These are phyloP conservation scores for Myiozetetes cayanensis DNA, from an alignment of 2,113 vertebrate species.

Conservation along the genomic window DNA sequence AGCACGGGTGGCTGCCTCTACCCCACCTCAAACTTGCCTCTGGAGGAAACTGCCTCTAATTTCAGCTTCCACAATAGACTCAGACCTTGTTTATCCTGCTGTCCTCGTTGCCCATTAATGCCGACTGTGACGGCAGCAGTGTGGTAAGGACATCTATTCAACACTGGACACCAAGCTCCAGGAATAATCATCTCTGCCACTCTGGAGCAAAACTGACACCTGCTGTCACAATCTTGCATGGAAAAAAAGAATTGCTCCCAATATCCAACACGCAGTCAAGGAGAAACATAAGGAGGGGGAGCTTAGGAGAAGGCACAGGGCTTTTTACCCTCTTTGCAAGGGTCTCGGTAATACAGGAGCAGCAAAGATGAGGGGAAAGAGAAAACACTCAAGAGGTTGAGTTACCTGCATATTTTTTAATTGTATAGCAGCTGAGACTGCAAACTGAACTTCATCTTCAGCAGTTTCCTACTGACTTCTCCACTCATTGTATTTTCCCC, in stretches of 20 bases:
- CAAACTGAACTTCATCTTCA: neutral
- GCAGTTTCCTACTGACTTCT: neutral
- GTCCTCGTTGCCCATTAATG: neutral
- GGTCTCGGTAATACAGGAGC: neutral
- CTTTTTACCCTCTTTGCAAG: neutral
- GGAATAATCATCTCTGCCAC: neutral
- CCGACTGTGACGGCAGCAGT: neutral
- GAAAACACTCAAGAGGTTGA: neutral
- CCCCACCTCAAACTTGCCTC: neutral
- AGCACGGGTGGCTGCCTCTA: neutral
- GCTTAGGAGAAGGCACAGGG: neutral
- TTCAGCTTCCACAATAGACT: neutral
- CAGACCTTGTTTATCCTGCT: neutral
- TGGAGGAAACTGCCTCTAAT: neutral
- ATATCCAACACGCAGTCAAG: neutral
- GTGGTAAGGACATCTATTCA: slow-evolving; percentile 4
- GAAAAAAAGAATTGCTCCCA: neutral
- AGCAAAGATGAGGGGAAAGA: neutral
- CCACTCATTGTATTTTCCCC: neutral
- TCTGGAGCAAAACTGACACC: slow-evolving; percentile 17
- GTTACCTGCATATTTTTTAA: neutral
- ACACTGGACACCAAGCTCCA: neutral
- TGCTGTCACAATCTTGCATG: neutral
- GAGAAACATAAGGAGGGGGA: neutral
- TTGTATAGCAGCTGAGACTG: neutral